A percentile compares a stretch with the other conserved stretches of the same genome.
These are phyloP conservation scores for Ryuthela nishihirai DNA, from an alignment of 2,888 invertebrate species.

Conservation along the genomic window DNA sequence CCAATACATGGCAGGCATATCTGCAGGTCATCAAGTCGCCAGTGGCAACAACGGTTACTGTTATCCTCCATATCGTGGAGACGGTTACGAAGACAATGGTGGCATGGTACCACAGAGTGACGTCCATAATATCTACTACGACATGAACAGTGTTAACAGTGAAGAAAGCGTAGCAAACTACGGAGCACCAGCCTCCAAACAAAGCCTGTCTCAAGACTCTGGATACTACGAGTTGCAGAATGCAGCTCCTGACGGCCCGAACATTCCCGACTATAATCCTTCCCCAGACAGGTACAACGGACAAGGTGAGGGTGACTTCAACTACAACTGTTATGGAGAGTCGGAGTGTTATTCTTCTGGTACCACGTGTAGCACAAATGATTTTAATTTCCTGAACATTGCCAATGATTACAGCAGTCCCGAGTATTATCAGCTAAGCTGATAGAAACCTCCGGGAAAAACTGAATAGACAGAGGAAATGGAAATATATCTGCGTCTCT, in stretches of 20 bases:
- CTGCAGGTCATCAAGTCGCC: conserved; percentile 9
- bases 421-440: conserved; percentile 77
- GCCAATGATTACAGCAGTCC: conserved; percentile 83
- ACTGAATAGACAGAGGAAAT: too few species aligned
- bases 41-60: conserved; percentile 27
- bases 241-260: conserved; percentile 15
- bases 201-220: conserved; percentile 27
- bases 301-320: conserved; percentile 18
- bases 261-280: conserved; percentile 20
- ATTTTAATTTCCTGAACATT: conserved; percentile 89
- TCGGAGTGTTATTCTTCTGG: conserved; percentile 25
- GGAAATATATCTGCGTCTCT: too few species aligned
- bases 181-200: conserved; percentile 18
- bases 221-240: conserved; percentile 32
- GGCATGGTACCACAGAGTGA: conserved; percentile 16
- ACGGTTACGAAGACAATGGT: conserved; percentile 12
- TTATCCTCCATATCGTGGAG: conserved; percentile 21
- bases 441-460: too few species aligned
- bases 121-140: conserved; percentile 30
- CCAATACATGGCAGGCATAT: conserved; percentile 4
- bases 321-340: conserved; percentile 22
- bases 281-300: conserved; percentile 18
- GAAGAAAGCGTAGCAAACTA: conserved; percentile 19
- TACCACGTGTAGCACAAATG: conserved; percentile 53
- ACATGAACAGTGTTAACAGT: conserved; percentile 32